Evolutionary conservation across 2,888 invertebrate genomes (phyloP).

Genomic region (Pterobdella sp.): DNA sequence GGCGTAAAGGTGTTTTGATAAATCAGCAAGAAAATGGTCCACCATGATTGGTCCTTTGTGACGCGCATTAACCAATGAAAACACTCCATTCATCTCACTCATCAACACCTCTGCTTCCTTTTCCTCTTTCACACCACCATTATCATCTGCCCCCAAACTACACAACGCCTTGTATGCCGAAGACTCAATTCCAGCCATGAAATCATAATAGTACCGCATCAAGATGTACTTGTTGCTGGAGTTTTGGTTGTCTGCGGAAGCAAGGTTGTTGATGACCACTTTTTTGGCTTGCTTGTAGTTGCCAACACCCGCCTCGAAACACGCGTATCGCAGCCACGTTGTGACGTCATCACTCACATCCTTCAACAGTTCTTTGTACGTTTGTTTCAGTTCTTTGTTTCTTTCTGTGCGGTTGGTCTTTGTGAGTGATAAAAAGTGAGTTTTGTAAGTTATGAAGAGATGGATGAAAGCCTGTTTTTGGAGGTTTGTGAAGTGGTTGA

Average conservation of each 20-base stretch:
- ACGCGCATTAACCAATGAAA: neutral
- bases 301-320: conserved; percentile 13
- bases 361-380: conserved; percentile 18
- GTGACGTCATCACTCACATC: conserved; percentile 20
- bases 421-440: conserved; percentile 2
- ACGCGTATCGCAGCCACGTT: conserved; percentile 23
- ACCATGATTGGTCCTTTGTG: conserved; percentile 1
- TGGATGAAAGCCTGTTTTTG: conserved; percentile 9
- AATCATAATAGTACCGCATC: conserved; percentile 11
- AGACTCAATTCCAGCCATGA: neutral
- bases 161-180: no score
- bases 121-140: neutral
- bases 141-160: no score
- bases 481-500: neutral
- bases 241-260: neutral
- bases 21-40: neutral
- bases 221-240: neutral
- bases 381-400: conserved; percentile 15
- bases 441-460: neutral
- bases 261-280: conserved; percentile 8
- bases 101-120: neutral
- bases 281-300: conserved; percentile 10
- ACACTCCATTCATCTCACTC: neutral
- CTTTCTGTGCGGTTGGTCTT: neutral
- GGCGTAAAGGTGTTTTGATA: neutral